Evolutionary conservation across 2,113 vertebrate genomes (phyloP), one percentile per base, ranked within the genome.

Genomic region (Ctenomys sociabilis): DNA sequence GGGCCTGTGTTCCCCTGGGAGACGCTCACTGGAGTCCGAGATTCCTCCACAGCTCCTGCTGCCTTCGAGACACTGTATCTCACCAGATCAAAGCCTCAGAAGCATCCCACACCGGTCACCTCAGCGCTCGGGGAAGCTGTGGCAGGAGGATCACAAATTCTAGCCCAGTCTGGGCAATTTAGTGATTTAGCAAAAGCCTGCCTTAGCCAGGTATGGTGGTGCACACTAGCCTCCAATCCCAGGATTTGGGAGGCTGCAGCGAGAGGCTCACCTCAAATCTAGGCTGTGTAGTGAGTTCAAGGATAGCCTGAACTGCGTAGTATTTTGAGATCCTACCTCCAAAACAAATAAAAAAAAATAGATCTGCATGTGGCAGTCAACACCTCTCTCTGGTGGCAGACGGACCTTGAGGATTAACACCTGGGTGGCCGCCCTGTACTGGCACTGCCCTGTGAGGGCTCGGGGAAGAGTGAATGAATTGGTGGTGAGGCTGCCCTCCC

Each of bases 371-470:
- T 49, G 43, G 73, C 16, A 12, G 73, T 17, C 2, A 12, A 22
- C 0, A 1, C 5, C 8, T 52, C 28, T 66, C 28, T 37, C 21
- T 5, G 37, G 37, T 73, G 0, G 19, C 6, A 63, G 12, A 30
- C n/a, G 57, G 5, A 40, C 10, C 26, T 4, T 19, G 72, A 49
- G 12, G 4, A 19, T 12, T 1, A 21, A 24, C 10, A 2, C 19
- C 5, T 6, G 24, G 52, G 63, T 32, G 12, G 57, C n/a, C 0
- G 7, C 73, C 4, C 0, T 0, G 26, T 8, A 10, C 0, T 2
- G 0, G 26, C 12, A 14, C 0, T 3, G 52, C 9, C 10, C n/a
- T 32, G 17, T 6, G 0, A 49, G 59, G 1, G 54, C 63, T 45
- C 7, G 0, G 19, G 13, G 11, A 14, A 13, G 45, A 40, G 24